Evolutionary conservation across 2,888 invertebrate genomes (phyloP), one percentile per base, ranked within the genome.

Genomic region (Chymomyza amoena): DNA sequence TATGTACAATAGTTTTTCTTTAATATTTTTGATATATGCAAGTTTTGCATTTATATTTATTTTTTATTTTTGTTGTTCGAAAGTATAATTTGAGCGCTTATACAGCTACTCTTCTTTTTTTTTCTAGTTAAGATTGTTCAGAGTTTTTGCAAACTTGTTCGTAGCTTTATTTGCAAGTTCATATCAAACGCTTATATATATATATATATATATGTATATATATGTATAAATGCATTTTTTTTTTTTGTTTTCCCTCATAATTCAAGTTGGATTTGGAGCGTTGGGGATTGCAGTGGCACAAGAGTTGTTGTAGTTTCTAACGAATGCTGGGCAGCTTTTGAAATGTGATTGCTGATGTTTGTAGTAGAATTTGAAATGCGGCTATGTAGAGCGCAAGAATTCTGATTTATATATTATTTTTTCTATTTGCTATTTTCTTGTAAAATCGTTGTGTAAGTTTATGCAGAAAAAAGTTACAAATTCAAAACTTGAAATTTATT

Each of bases 281-380:
- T n/a, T 69, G 71, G 66, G 59, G 32, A 10, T 25, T 25, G 25
- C 2, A 25, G 25, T 25, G 4, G 25, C 3, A 25, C 25, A 25
- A 25, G 25, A 25, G 25, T 25, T 25, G 25, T 25, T 25, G 56
- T 20, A 56, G 56, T 51, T 66, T 70, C 69, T 64, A 72, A 67
- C 77, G 84, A 83, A 76, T 82, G 85, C 83, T 82, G 79, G 79
- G 13, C 79, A 79, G 83, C 73, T 78, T 85, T 71, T 78, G 57
- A 86, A 86, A 84, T 86, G 84, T 86, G 84, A 84, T 84, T 86
- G 82, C 71, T 78, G 73, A 80, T 84, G 84, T 81, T 84, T 84
- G 84, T 81, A 81, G 84, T 84, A 76, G 84, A 79, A 81, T 84
- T 76, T 72, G 77, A 86, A 84, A 81, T 80, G 84, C 73, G 66